Base-by-base conservation (phyloP, 2,797 vertebrate species). In the Avahi laniger region DNA sequence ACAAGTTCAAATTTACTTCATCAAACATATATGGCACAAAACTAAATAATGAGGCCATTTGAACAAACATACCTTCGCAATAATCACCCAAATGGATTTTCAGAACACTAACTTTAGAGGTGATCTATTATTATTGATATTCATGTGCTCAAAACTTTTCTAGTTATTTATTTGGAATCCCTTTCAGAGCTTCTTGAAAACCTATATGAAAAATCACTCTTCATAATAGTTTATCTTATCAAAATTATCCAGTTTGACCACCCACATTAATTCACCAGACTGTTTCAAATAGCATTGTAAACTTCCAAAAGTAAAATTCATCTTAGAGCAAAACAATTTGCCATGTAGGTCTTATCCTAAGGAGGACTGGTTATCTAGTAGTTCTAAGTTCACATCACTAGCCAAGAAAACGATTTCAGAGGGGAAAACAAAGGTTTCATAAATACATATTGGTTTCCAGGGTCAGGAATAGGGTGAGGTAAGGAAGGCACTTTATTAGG, bases 251-350 rank as follows among this genome's bases (percentile, higher is more conserved):
- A 91, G 11, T 18, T 93, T 57, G 20, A 61, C 61, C n/a, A 89
- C 30, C 43, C 33, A 82, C 2, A 10, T 67, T 33, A 92, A 28
- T 52, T 90, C 38, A 57, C 38, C 72, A 54, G 48, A 69, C 33
- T 28, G 26, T 75, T 94, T 65, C 12, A 84, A 80, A 67, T 12
- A 80, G 28, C 38, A 83, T 48, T 75, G 61, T 73, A 86, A 67
- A 35, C 82, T 72, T 82, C 72, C 76, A 82, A 72, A 91, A 92
- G 24, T 79, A 83, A 83, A 92, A 88, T 26, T n/a, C 59, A 86
- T 41, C 67, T 75, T 61, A 48, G 33, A 92, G 24, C n/a, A 91
- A 38, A 87, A 41, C 5, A 30, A 38, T 80, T 69, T 94, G 28
- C 46, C 46, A 33, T 50, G 30, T 80, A 15, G n/a, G 54, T 90